Evolutionary conservation across 1,140 invertebrate species (phyloP), one percentile per base, ranked within the genome.

Genomic region (Drosophila malerkotliana): DNA sequence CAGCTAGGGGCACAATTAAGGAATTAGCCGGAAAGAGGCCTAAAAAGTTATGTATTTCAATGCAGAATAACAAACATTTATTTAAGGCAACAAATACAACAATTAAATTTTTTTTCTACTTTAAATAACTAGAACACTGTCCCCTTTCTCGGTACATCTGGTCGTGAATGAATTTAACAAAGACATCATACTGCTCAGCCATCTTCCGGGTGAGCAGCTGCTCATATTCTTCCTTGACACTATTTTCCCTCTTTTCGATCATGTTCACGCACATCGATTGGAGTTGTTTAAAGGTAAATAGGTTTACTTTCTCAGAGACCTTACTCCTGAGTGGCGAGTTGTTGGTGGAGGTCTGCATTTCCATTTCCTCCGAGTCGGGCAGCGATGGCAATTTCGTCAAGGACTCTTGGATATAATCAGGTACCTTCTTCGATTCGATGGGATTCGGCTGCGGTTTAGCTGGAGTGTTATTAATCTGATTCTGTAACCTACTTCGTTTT

Each of bases 161-260:
- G 39, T 76, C 61, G 30, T 67, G 55, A 0, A 21, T 75, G 2
- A 76, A 76, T 21, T 67, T 76, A 2, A 67, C 54, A 0, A 76
- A 76, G 0, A 28, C 34, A 24, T 74, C 71, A 9, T 75, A 66
- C 44, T 75, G 71, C 18, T 57, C 53, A 1, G 24, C 7, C 72
- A 66, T 15, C 15, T 34, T 26, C 3, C 26, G 14, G 10, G 24
- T 53, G 5, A 74, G 21, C 12, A 37, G 3, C 7, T 8, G 3
- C 30, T 75, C 72, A 10, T 54, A 75, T 10, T 28, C 0, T 5
- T 74, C 39, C 1, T 4, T 37, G 0, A 75, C 12, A 1, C 34
- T 10, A 6, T 58, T 1, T 4, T 74, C 71, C 0, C 9, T n/a
- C 37, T 74, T 1, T 1, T 53, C 10, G 0, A 74, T 47, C 71